phyloP scores from a whole-genome alignment of 2,113 vertebrate species.

The Cervus canadensis region DNA sequence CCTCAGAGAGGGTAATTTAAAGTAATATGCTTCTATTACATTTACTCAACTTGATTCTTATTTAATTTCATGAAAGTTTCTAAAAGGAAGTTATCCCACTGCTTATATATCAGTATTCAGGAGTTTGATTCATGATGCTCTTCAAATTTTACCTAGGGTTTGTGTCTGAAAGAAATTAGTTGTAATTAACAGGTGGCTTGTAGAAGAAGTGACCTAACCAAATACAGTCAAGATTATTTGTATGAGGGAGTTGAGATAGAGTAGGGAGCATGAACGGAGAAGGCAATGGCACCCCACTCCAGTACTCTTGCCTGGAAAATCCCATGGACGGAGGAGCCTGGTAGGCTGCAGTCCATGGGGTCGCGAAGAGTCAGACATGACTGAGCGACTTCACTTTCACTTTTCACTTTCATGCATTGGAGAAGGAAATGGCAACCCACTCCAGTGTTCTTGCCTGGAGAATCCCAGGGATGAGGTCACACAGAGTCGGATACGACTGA shows the following conservation, averaged over 20 bases:
- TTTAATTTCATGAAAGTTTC: conserved; percentile 26
- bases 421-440: too few species aligned
- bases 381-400: too few species aligned
- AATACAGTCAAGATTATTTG: neutral
- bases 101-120: conserved; percentile 2
- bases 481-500: too few species aligned
- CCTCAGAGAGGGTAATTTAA: conserved; percentile 29
- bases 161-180: neutral
- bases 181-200: neutral
- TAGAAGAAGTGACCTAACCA: neutral
- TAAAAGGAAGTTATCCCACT: neutral
- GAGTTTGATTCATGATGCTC: neutral
- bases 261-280: neutral
- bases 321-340: too few species aligned
- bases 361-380: too few species aligned
- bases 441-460: too few species aligned
- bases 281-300: too few species aligned
- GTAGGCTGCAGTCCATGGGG: too few species aligned
- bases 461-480: too few species aligned
- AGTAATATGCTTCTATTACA: conserved; percentile 29
- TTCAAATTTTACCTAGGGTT: conserved; percentile 34
- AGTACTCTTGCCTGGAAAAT: too few species aligned
- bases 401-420: too few species aligned
- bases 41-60: neutral
- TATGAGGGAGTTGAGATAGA: neutral